phyloP scores from a whole-genome alignment of 2,113 vertebrate genomes.

The Nematolebias whitei region DNA sequence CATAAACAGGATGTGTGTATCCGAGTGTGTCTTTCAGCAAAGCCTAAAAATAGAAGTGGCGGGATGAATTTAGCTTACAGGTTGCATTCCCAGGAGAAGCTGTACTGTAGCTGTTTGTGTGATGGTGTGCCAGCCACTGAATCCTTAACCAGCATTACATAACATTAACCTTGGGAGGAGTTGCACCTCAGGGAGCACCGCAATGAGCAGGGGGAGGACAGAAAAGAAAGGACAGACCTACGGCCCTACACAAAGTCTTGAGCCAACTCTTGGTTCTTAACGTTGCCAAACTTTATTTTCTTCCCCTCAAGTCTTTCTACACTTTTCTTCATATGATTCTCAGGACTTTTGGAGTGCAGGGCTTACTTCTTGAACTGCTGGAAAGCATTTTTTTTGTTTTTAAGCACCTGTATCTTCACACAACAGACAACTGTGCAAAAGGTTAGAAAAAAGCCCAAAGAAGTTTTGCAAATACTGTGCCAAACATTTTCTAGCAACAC shows the following conservation, averaged over 20 bases:
- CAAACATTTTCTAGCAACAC: too few relatives aligned
- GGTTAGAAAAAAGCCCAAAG: too few relatives aligned
- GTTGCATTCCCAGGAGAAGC: constrained; percentile 45
- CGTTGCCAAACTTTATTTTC: too few relatives aligned
- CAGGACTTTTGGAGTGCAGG: too few relatives aligned
- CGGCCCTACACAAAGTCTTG: background rate
- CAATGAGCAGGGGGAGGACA: constrained; percentile 24
- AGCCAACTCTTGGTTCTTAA: background rate
- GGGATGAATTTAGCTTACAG: constrained; percentile 49
- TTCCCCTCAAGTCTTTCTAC: too few relatives aligned
- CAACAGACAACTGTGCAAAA: too few relatives aligned
- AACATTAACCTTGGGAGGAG: constrained; percentile 60
- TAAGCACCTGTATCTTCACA: too few relatives aligned
- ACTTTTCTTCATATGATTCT: too few relatives aligned
- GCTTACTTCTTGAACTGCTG: too few relatives aligned
- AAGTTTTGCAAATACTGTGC: too few relatives aligned
- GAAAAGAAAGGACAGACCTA: constrained; percentile 7
- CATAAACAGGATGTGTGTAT: constrained; percentile 10
- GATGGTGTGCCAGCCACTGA: constrained; percentile 24
- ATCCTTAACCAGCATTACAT: constrained; percentile 59
- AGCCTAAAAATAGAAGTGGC: constrained; percentile 57
- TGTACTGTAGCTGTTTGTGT: constrained; percentile 19
- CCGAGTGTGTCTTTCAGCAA: constrained; percentile 18
- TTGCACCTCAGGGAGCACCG: constrained; percentile 49
- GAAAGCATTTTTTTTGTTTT: too few relatives aligned